phyloP scores from a whole-genome alignment of 1,140 invertebrate species.

The Lepidurus couesii region DNA sequence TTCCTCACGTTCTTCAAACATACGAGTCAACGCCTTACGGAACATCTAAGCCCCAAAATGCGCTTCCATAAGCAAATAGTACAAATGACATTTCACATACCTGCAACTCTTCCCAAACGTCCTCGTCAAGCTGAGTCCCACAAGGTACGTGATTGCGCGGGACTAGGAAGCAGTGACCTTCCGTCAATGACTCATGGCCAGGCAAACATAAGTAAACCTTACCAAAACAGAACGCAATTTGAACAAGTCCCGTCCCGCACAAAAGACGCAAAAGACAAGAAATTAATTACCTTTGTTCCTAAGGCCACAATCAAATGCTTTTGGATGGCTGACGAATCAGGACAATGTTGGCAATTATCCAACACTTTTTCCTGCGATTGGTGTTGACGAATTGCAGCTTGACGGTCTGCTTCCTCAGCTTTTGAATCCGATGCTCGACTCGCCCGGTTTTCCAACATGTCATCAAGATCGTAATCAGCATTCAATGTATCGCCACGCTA shows the following conservation, averaged over 20 bases:
- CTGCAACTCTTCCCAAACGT: conserved; percentile 83
- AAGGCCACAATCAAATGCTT: conserved; percentile 83
- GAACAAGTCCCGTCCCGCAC: too few species aligned
- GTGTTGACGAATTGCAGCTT: conserved; percentile 67
- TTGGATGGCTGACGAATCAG: conserved; percentile 63
- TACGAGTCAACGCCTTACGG: conserved; percentile 64
- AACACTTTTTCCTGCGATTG: conserved; percentile 60
- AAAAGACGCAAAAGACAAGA: not conserved
- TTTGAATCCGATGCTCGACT: conserved; percentile 54
- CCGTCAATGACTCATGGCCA: conserved; percentile 66
- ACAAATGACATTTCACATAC: conserved; percentile 45
- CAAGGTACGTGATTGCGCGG: conserved; percentile 74
- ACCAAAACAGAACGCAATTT: not conserved
- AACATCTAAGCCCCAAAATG: conserved; percentile 52
- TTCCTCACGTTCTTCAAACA: conserved; percentile 63
- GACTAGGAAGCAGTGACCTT: conserved; percentile 80
- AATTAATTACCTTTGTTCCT: conserved; percentile 58
- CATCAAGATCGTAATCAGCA: conserved; percentile 73
- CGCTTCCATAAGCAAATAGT: conserved; percentile 28
- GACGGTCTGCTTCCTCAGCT: conserved; percentile 59
- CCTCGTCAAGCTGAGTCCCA: conserved; percentile 80
- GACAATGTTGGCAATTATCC: conserved; percentile 74
- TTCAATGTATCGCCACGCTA: conserved; percentile 57
- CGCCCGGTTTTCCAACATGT: conserved; percentile 74
- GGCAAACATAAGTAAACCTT: conserved; percentile 70